These are phyloP conservation scores for Sylvicapra grimmia DNA, from an alignment of 2,113 vertebrate genomes.

Conservation along the genomic window DNA sequence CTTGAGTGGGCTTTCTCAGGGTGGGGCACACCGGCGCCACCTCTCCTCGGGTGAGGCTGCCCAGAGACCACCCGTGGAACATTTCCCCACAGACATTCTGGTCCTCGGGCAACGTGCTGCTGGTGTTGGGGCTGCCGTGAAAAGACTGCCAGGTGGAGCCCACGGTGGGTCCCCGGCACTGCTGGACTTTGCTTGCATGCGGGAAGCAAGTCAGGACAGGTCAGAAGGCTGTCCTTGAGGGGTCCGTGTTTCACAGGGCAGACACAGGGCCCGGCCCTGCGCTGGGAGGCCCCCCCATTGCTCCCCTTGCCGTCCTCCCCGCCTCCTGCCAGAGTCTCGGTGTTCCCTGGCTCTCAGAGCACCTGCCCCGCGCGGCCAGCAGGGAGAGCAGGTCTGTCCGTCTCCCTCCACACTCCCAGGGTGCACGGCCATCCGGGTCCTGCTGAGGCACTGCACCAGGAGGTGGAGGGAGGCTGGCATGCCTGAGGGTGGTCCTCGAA, in stretches of 20 bases:
- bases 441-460: fast-evolving
- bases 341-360: not conserved
- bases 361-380: fast-evolving
- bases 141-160: not conserved
- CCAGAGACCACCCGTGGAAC: not conserved
- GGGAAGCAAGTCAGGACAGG: not conserved
- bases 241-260: not conserved
- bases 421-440: fast-evolving
- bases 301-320: not conserved
- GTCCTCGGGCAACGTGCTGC: fast-evolving
- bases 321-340: fast-evolving
- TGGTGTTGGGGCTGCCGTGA: fast-evolving
- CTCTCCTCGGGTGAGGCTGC: fast-evolving
- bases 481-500: fast-evolving
- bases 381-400: fast-evolving
- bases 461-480: not conserved
- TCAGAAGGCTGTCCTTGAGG: not conserved
- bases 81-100: fast-evolving
- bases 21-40: not conserved
- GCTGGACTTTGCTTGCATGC: not conserved
- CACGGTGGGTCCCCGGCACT: fast-evolving
- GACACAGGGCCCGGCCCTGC: not conserved
- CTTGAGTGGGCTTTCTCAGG: not conserved
- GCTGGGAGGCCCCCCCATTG: not conserved
- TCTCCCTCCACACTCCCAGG: not conserved